phyloP scores from a whole-genome alignment of 1,140 invertebrate genomes.

The Mercenaria mercenaria region DNA sequence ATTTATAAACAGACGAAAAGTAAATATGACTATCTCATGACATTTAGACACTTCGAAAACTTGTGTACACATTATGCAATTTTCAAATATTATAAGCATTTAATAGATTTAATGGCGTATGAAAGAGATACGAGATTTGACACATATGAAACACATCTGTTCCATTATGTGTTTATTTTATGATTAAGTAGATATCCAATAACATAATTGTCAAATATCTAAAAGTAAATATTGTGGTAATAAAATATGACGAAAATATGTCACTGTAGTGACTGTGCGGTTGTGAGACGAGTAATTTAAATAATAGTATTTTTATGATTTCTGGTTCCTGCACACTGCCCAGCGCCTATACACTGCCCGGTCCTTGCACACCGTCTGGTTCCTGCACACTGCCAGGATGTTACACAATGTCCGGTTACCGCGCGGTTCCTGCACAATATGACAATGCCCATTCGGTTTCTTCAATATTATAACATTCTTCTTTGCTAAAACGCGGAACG shows the following conservation, averaged over 20 bases:
- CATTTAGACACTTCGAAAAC: neutral
- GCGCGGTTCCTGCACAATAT: too few relatives aligned
- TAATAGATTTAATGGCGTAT: neutral
- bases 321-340: too few relatives aligned
- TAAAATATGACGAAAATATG: neutral
- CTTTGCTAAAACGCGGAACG: neutral
- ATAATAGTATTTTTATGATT: too few relatives aligned
- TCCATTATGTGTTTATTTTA: neutral
- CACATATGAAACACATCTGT: neutral
- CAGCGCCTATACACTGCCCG: too few relatives aligned
- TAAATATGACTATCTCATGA: conserved; percentile 19
- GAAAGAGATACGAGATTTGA: conserved; percentile 3
- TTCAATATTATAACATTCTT: too few relatives aligned
- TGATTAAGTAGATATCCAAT: conserved; percentile 3
- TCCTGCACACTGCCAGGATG: too few relatives aligned
- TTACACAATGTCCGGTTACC: too few relatives aligned
- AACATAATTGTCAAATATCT: neutral
- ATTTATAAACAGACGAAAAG: neutral
- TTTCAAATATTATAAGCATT: neutral
- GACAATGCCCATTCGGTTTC: too few relatives aligned
- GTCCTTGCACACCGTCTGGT: too few relatives aligned
- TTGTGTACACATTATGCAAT: conserved; percentile 3
- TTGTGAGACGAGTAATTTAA: too few relatives aligned
- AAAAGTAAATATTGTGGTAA: neutral
- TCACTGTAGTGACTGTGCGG: too few relatives aligned